A percentile compares a stretch with the other conserved stretches of the same genome.
phyloP scores from a whole-genome alignment of 2,797 vertebrate genomes.

The Otolemur crassicaudatus region DNA sequence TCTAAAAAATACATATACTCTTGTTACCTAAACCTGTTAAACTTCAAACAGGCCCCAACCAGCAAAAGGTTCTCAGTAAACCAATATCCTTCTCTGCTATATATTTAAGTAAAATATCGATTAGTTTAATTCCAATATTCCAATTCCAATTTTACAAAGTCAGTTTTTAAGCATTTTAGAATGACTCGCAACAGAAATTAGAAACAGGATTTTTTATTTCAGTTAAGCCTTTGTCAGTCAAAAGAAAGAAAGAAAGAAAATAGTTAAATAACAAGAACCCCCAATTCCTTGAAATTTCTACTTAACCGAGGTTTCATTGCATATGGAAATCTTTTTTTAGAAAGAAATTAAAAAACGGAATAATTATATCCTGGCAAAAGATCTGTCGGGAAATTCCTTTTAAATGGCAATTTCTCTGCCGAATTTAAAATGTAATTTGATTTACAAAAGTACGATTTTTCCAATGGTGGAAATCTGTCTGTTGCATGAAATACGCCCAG shows the following conservation, averaged over 20 bases:
- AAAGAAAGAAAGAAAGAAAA: background rate
- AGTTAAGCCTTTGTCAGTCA: slow-evolving; percentile 30
- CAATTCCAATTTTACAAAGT: slow-evolving; percentile 48
- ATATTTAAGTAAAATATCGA: background rate
- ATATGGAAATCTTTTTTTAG: background rate
- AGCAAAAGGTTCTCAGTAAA: slow-evolving; percentile 23
- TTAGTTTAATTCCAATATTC: background rate
- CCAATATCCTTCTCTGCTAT: slow-evolving; percentile 10
- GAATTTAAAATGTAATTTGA: slow-evolving; percentile 71
- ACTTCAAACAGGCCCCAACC: background rate
- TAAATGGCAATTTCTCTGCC: slow-evolving; percentile 36
- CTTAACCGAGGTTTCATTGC: background rate
- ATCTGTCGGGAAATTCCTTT: slow-evolving; percentile 52
- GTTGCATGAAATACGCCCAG: slow-evolving; percentile 14
- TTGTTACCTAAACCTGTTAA: background rate
- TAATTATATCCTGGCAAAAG: slow-evolving; percentile 63
- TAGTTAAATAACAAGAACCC: background rate
- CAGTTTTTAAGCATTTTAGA: slow-evolving; percentile 13
- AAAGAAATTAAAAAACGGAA: slow-evolving; percentile 47
- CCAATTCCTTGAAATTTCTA: slow-evolving; percentile 43
- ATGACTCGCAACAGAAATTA: slow-evolving; percentile 1
- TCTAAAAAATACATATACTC: background rate
- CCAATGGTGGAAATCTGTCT: slow-evolving; percentile 43
- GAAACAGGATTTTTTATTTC: background rate
- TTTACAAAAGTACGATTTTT: slow-evolving; percentile 69